Evolutionary conservation across 2,888 invertebrate genomes (phyloP), one percentile per base, ranked within the genome.

Genomic region (Netelia melanura): DNA sequence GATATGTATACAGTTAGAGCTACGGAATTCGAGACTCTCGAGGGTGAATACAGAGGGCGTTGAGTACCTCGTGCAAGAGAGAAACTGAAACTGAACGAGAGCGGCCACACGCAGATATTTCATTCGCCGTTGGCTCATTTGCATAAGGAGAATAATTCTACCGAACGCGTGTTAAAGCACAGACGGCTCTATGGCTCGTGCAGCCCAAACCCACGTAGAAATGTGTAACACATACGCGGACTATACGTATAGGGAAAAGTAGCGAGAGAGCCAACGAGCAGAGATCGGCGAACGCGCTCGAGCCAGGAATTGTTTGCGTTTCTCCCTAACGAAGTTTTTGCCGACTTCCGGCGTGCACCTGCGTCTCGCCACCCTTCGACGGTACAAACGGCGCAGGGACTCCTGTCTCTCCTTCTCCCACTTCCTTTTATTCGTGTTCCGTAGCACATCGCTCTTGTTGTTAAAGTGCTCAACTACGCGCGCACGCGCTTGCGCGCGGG

Each of bases 301-400:
- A 84, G 85, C 87, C 91, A 88, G 85, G 88, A 89, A 91, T 91
- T 90, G 88, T 90, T 91, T 86, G 91, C 90, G 88, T 90, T 89
- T 90, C 87, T 89, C 81, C 86, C 89, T 91, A 91, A 91, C 90
- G 89, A 91, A 91, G 91, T 91, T 91, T 91, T 91, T 91, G 88
- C 84, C 79, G 88, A 91, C 87, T 90, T 87, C 83, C 78, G 83
- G 87, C 87, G 86, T 86, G 90, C 88, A 88, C 91, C 91, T 91
- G 91, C 88, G 89, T 78, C 87, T 61, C 68, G 48, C 87, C 85
- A 83, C 87, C 84, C 79, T 86, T 75, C 81, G 79, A 82, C 74
- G 77, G 83, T 85, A 88, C 87, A 88, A 89, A 71, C 70, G 64
- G 67, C 58, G 82, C 80, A 72, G 44, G 64, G 62, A 61, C 44